These are phyloP conservation scores for Rhinophrynus dorsalis DNA, from an alignment of 2,797 vertebrate genomes.

Conservation along the genomic window DNA sequence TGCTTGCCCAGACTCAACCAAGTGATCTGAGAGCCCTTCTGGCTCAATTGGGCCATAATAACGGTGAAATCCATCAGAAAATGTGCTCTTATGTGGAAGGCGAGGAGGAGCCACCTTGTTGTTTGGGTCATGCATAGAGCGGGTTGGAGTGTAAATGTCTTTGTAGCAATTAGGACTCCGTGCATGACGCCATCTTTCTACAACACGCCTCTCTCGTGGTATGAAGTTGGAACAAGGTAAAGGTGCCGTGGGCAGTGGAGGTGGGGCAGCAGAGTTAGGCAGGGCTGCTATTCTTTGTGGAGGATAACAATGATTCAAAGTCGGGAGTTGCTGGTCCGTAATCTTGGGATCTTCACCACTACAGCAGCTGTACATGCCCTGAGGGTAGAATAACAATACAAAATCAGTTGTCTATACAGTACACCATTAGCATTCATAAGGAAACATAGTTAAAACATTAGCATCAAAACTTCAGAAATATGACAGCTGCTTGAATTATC, in stretches of 20 bases:
- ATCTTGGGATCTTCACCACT: conserved; percentile 80
- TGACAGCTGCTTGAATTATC: no score
- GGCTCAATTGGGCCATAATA: conserved; percentile 94
- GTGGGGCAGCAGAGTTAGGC: conserved; percentile 73
- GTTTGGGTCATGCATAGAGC: conserved; percentile 47
- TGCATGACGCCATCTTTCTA: conserved; percentile 81
- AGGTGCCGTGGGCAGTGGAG: conserved; percentile 69
- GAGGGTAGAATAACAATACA: conserved; percentile 32
- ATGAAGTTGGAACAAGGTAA: conserved; percentile 82
- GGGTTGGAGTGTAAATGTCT: conserved; percentile 48
- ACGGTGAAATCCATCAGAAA: conserved; percentile 86
- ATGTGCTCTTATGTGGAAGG: conserved; percentile 61
- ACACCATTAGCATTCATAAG: neutral
- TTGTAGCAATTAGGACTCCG: conserved; percentile 55
- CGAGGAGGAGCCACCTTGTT: conserved; percentile 50
- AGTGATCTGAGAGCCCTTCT: conserved; percentile 76
- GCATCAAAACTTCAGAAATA: no score
- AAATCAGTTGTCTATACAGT: neutral
- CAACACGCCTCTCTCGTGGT: conserved; percentile 80
- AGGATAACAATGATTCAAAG: conserved; percentile 74
- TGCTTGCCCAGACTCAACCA: conserved; percentile 79
- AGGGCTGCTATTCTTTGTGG: conserved; percentile 72
- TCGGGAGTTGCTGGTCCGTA: conserved; percentile 73
- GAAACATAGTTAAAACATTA: no score
- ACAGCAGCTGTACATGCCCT: conserved; percentile 96